Evolutionary conservation across 2,113 vertebrate species (phyloP).

Genomic region (Pica pica): DNA sequence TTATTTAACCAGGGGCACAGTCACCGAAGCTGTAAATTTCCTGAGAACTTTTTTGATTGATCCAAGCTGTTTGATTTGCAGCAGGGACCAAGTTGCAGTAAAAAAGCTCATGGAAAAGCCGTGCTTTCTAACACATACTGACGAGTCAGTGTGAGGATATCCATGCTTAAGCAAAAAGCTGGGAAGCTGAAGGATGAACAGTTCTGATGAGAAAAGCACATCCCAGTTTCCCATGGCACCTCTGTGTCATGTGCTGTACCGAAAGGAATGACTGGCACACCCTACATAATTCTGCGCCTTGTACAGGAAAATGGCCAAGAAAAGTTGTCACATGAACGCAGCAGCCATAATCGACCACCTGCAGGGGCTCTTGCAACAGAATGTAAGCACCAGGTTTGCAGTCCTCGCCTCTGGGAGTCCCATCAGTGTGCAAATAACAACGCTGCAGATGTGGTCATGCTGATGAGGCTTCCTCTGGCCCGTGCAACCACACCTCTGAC

Average conservation of each 20-base stretch:
- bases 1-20: neutral
- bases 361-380: neutral
- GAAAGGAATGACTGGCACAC: neutral
- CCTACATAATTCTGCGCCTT: neutral
- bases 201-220: neutral
- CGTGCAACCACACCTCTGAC: neutral
- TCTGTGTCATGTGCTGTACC: neutral
- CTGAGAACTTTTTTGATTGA: neutral
- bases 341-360: neutral
- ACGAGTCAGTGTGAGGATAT: neutral
- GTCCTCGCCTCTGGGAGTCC: neutral
- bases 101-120: neutral
- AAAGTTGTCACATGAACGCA: neutral
- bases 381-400: neutral
- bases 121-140: neutral
- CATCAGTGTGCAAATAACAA: neutral
- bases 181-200: neutral
- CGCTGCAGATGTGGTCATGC: neutral
- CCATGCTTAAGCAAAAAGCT: neutral
- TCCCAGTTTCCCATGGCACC: neutral
- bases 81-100: neutral
- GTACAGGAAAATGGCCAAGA: neutral
- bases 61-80: neutral
- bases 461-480: neutral
- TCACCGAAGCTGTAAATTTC: neutral